Base-by-base conservation (phyloP, 2,797 vertebrate species). In the Sebastes hubbsi region DNA sequence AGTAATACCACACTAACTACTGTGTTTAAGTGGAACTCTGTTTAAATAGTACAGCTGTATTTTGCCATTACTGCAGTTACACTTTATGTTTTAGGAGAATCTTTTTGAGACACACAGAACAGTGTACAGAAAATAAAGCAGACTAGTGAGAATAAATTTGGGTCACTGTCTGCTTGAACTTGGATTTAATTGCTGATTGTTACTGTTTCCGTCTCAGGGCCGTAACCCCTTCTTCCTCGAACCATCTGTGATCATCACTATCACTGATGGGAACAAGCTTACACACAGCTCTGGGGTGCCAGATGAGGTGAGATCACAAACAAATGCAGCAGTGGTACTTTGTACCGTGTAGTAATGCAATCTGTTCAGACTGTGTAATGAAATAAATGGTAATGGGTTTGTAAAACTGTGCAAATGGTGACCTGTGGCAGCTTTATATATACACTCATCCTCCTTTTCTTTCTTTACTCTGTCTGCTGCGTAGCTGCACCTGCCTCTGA, bases 151-250 rank as follows among this genome's bases (percentile, higher is more conserved):
- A 58, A 69, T 36, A 58, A 72, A 62, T 3, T 3, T 2, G 34
- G 22, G 55, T 81, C 61, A 36, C 20, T 49, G 63, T 82, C 69
- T 79, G 18, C 4, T 46, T 77, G 52, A 55, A 63, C 62, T 65
- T 83, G 82, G 59, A 68, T 90, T 78, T 83, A 79, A 90, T 56
- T 62, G 66, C 69, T 73, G 46, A 71, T 59, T 81, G 60, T 78
- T 60, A 14, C 75, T 12, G 22, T 94, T 89, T 90, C 74, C 88
- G 84, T 62, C 58, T 90, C 90, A 98, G 98, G 99, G 99, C 89
- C 97, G 99, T 84, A 99, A 99, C 95, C 99, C 98, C 0, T 99
- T 99, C 93, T 99, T 99, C 95, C 95, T 99, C 72, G 98, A 99
- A 89, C 98, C 99, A 24, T 98, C 99, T 87, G 97, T 99, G 95